Evolutionary conservation across 2,888 invertebrate genomes (phyloP).

Genomic region (Parelbella ahira): DNA sequence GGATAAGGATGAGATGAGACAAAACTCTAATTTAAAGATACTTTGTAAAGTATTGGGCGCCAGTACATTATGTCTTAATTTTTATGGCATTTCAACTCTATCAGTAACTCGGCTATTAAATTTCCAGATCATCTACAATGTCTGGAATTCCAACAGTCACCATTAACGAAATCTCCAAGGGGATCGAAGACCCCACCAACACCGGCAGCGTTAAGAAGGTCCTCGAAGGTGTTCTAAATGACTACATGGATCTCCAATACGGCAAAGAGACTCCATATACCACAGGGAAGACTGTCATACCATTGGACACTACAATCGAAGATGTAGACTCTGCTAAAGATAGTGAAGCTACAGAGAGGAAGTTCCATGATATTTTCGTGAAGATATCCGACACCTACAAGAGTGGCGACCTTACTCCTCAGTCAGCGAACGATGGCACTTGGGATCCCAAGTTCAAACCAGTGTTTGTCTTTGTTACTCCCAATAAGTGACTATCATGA

Average conservation of each 20-base stretch:
- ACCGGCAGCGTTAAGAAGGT: constrained; percentile 50
- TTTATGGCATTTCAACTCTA: too few relatives aligned
- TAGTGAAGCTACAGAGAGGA: constrained; percentile 44
- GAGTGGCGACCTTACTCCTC: constrained; percentile 56
- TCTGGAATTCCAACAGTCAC: too few relatives aligned
- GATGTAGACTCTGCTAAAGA: constrained; percentile 51
- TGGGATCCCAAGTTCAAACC: constrained; percentile 64
- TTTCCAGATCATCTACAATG: too few relatives aligned
- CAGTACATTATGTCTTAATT: too few relatives aligned
- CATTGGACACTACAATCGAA: constrained; percentile 44
- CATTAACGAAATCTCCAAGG: too few relatives aligned
- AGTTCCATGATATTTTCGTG: constrained; percentile 52
- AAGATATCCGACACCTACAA: constrained; percentile 55
- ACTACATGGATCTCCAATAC: constrained; percentile 66
- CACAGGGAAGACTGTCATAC: constrained; percentile 60
- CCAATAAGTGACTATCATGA: constrained; percentile 38
- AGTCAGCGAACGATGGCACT: constrained; percentile 48
- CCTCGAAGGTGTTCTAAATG: constrained; percentile 60
- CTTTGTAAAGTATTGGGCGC: too few relatives aligned
- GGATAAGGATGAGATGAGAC: too few relatives aligned
- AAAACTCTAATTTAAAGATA: too few relatives aligned
- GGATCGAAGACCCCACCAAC: constrained; percentile 47
- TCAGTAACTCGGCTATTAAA: too few relatives aligned
- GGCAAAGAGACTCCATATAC: constrained; percentile 65
- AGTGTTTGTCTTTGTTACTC: constrained; percentile 56